Evolutionary conservation across 2,888 invertebrate genomes (phyloP).

Genomic region (Eristalis pertinax): DNA sequence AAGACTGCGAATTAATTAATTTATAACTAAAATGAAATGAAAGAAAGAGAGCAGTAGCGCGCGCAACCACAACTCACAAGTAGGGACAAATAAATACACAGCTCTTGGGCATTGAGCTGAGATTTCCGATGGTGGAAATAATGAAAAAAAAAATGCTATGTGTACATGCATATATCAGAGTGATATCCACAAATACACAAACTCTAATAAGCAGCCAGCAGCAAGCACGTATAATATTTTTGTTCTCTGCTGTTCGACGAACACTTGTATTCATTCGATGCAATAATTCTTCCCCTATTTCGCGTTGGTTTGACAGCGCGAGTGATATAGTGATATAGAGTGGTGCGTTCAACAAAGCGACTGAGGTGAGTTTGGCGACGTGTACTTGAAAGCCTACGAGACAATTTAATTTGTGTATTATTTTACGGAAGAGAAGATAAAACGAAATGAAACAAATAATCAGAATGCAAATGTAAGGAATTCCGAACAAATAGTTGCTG

Average conservation of each 20-base stretch:
- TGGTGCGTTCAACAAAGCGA: constrained; percentile 16
- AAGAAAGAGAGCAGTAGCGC: constrained; percentile 10
- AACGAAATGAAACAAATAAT: not conserved
- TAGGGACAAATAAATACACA: not conserved
- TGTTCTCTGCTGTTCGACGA: not conserved
- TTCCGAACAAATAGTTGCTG: not conserved
- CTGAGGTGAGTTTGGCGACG: constrained; percentile 32
- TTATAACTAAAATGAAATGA: constrained; percentile 28
- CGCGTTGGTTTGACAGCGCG: constrained; percentile 39
- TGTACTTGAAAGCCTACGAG: not conserved
- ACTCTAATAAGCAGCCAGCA: constrained; percentile 20
- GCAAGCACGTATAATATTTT: not conserved
- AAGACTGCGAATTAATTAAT: constrained; percentile 60
- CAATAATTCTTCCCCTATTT: constrained; percentile 51
- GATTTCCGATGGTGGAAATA: constrained; percentile 32
- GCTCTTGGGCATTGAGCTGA: constrained; percentile 11
- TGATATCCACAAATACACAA: constrained; percentile 41
- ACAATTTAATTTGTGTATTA: constrained; percentile 2
- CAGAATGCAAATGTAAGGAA: not conserved
- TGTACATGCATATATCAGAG: constrained; percentile 5
- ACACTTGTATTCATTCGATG: constrained; percentile 37
- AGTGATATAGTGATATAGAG: constrained; percentile 30
- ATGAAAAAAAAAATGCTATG: constrained; percentile 18
- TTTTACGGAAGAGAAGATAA: constrained; percentile 1
- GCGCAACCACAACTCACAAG: not conserved